These are phyloP conservation scores for Chunga burmeisteri DNA, from an alignment of 2,113 vertebrate genomes.

Conservation along the genomic window DNA sequence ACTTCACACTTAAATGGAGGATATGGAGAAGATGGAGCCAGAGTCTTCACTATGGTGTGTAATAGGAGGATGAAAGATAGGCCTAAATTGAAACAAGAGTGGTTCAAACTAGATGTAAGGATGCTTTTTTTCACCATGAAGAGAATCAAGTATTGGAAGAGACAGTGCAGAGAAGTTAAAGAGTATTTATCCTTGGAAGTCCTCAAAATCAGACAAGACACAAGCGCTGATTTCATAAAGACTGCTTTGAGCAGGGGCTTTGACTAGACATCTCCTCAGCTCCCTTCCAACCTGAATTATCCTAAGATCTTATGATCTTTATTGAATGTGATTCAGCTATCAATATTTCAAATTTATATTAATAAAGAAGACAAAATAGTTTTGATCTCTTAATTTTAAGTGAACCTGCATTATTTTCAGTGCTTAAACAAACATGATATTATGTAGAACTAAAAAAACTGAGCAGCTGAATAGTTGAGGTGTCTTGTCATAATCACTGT, in stretches of 20 bases:
- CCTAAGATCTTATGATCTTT: background rate
- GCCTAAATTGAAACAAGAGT: background rate
- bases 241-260: background rate
- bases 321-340: background rate
- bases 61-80: background rate
- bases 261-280: background rate
- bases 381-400: background rate
- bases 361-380: background rate
- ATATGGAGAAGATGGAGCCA: background rate
- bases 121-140: background rate
- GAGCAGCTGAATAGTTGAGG: background rate
- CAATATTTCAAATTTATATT: background rate
- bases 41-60: no score
- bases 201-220: background rate
- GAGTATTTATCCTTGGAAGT: background rate
- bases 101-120: background rate
- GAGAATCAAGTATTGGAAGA: background rate
- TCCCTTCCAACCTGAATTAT: background rate
- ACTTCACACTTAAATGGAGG: background rate
- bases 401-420: background rate
- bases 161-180: background rate
- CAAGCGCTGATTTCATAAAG: background rate
- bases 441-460: background rate
- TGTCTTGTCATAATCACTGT: background rate
- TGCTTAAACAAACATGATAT: background rate